Conservation (phyloP, 2,888 invertebrate species). For the Drosophila siamana region DNA sequence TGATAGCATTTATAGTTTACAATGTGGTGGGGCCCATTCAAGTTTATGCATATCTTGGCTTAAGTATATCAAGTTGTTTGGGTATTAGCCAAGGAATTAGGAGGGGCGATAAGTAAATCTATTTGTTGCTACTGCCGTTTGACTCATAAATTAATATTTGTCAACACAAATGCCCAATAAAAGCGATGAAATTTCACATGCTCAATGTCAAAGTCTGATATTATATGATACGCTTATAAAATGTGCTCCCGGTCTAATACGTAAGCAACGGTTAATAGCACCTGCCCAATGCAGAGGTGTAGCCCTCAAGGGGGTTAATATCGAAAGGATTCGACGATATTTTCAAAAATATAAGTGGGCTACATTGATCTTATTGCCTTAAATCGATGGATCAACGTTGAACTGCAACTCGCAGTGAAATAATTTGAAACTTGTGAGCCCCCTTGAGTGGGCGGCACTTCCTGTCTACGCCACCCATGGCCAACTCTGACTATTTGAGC, state of each 20-base stretch:
- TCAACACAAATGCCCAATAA: conserved; percentile 62
- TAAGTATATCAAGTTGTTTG: conserved; percentile 14
- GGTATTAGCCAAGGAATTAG: conserved; percentile 58
- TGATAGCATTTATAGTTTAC: conserved; percentile 7
- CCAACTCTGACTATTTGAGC: conserved; percentile 28
- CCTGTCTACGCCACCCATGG: conserved; percentile 24
- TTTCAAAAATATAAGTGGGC: neutral
- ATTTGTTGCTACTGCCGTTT: conserved; percentile 61
- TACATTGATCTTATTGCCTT: neutral
- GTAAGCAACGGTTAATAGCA: conserved; percentile 44
- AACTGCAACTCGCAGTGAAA: neutral
- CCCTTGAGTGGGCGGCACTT: conserved; percentile 1
- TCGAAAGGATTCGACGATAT: neutral
- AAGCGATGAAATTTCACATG: conserved; percentile 56
- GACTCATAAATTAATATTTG: conserved; percentile 68
- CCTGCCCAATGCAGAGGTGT: conserved; percentile 45
- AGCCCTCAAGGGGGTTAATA: neutral
- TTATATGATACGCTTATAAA: conserved; percentile 74
- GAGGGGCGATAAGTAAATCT: conserved; percentile 61
- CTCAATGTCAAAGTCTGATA: conserved; percentile 76
- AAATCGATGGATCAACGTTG: neutral
- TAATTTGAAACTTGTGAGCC: neutral
- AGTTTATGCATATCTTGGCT: conserved; percentile 25
- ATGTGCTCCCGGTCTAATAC: conserved; percentile 54
- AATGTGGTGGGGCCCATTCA: conserved; percentile 5